Evolutionary conservation across 2,797 vertebrate species (phyloP).

Genomic region (Tamandua tetradactyla): DNA sequence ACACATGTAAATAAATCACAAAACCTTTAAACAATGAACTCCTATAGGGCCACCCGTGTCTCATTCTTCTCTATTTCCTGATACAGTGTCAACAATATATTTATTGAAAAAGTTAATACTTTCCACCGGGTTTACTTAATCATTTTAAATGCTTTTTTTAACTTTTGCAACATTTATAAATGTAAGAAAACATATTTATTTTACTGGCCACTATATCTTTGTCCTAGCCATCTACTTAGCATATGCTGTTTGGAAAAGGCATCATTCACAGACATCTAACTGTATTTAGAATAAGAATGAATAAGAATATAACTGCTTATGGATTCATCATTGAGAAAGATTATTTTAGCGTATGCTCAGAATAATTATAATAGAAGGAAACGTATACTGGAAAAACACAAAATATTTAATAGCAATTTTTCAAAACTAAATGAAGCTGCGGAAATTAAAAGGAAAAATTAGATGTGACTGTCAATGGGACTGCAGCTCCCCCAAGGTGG

Average conservation of each 20-base stretch:
- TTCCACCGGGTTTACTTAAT: neutral
- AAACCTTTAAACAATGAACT: neutral
- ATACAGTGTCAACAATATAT: neutral
- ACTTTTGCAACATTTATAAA: too few relatives aligned
- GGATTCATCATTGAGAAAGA: accelerated
- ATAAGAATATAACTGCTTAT: neutral
- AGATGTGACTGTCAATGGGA: accelerated
- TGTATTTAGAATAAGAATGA: neutral
- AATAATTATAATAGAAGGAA: neutral
- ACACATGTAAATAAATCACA: neutral
- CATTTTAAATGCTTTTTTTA: neutral
- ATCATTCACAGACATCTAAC: neutral
- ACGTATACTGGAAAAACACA: neutral
- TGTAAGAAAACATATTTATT: neutral
- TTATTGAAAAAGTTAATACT: neutral
- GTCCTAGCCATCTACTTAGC: neutral
- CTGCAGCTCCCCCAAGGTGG: accelerated
- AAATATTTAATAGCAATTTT: neutral
- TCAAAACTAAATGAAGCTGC: neutral
- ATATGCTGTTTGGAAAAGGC: neutral
- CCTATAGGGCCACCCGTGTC: neutral
- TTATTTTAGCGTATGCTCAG: neutral
- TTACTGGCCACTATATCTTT: neutral
- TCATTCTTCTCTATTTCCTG: neutral
- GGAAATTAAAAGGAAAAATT: neutral